phyloP scores from a whole-genome alignment of 2,888 invertebrate species.

The Opisthograptis luteolata region DNA sequence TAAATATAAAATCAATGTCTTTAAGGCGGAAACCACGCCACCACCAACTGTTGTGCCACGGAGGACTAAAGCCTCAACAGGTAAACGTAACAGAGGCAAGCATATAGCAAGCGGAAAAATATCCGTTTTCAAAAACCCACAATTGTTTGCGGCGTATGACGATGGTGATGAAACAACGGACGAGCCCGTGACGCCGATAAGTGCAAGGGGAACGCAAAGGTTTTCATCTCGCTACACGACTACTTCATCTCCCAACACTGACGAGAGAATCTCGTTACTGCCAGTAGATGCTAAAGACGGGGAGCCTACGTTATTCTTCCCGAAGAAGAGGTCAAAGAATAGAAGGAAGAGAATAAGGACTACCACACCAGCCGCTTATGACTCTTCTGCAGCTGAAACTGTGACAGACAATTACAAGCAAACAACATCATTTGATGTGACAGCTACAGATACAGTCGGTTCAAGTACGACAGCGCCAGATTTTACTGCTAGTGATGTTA shows the following conservation, averaged over 20 bases:
- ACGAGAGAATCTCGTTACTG: slow-evolving; percentile 65
- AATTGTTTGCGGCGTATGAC: slow-evolving; percentile 60
- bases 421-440: slow-evolving; percentile 18
- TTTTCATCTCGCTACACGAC: slow-evolving; percentile 48
- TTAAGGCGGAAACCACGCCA: slow-evolving; percentile 26
- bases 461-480: background rate
- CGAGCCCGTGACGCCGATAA: background rate
- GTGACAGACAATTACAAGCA: slow-evolving; percentile 37
- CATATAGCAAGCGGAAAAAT: slow-evolving; percentile 53
- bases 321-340: slow-evolving; percentile 59
- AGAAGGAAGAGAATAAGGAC: slow-evolving; percentile 50
- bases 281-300: slow-evolving; percentile 57
- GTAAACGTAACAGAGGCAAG: slow-evolving; percentile 41
- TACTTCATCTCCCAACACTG: slow-evolving; percentile 28
- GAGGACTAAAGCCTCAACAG: slow-evolving; percentile 34
- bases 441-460: no score
- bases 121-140: slow-evolving; percentile 71
- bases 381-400: slow-evolving; percentile 49
- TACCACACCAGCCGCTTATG: slow-evolving; percentile 35
- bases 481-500: slow-evolving; percentile 4
- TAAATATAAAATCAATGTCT: slow-evolving; percentile 55
- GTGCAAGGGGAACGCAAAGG: slow-evolving; percentile 32
- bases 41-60: slow-evolving; percentile 34
- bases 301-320: slow-evolving; percentile 71
- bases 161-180: slow-evolving; percentile 45